A percentile compares a stretch with the other conserved stretches of the same genome.
Evolutionary conservation across 1,140 invertebrate species (phyloP).

Genomic region (Akabosia matsudoensis): DNA sequence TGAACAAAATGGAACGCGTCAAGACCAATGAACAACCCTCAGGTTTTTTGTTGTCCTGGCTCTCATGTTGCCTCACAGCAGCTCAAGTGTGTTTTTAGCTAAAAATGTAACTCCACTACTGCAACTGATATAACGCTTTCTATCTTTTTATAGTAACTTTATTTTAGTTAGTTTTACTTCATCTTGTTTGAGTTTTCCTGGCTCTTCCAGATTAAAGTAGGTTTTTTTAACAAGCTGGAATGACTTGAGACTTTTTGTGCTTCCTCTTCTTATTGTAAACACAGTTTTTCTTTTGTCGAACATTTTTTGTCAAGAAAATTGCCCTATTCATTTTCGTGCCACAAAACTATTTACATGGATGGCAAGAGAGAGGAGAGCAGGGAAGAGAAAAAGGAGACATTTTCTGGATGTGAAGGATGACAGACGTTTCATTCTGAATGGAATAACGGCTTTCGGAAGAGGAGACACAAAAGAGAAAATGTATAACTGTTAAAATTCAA

Average conservation of each 20-base stretch:
- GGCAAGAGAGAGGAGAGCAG: not conserved
- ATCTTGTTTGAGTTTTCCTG: not conserved
- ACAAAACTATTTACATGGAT: not conserved
- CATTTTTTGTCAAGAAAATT: constrained; percentile 10
- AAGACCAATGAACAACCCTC: constrained; percentile 20
- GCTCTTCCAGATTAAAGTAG: constrained; percentile 2
- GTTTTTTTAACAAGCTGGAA: constrained; percentile 9
- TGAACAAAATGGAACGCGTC: constrained; percentile 19
- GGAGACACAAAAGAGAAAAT: not conserved
- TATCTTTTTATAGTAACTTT: not conserved
- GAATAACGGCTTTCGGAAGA: not conserved
- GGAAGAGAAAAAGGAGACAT: not conserved
- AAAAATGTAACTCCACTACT: not conserved
- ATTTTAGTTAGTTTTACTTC: not conserved
- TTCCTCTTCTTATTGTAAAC: not conserved
- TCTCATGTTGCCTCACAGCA: constrained; percentile 6
- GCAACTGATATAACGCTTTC: not conserved
- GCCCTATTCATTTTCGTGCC: constrained; percentile 13
- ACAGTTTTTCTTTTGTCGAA: constrained; percentile 10
- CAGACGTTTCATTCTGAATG: not conserved
- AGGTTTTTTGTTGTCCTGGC: constrained; percentile 23
- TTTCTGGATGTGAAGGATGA: constrained; percentile 15
- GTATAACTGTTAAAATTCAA: constrained; percentile 17
- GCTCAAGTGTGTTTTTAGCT: not conserved
- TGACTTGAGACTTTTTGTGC: constrained; percentile 4